Evolutionary conservation across 2,113 vertebrate species (phyloP).

Genomic region (Circaetus cinerascens): DNA sequence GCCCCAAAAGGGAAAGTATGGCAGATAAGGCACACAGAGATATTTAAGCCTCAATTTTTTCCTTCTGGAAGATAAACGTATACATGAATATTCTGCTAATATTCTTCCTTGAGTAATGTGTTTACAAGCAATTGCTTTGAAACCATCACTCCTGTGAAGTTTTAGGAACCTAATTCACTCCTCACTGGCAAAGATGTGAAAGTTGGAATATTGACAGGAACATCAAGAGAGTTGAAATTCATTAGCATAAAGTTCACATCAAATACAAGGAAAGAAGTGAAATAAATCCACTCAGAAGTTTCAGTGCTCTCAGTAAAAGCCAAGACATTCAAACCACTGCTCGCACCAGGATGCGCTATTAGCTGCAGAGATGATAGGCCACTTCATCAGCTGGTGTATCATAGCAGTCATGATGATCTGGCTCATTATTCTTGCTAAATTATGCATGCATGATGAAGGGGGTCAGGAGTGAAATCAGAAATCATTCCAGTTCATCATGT

Average conservation of each 20-base stretch:
- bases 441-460: neutral
- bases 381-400: neutral
- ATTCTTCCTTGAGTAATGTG: neutral
- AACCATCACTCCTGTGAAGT: neutral
- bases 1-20: neutral
- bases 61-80: neutral
- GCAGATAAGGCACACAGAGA: neutral
- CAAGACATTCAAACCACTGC: constrained; percentile 67
- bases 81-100: neutral
- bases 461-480: neutral
- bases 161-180: neutral
- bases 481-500: neutral
- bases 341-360: neutral
- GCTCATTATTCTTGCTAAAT: constrained; percentile 18
- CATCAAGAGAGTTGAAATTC: neutral
- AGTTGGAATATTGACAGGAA: neutral
- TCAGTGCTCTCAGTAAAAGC: constrained; percentile 74
- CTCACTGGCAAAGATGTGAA: neutral
- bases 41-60: neutral
- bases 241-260: constrained; percentile 8
- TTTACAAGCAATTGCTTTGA: constrained; percentile 12
- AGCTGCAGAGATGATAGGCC: neutral
- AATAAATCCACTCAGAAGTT: constrained; percentile 70
- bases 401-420: neutral
- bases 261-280: constrained; percentile 48